Base-by-base conservation (phyloP, 2,113 vertebrate species). In the Aleadryas rufinucha region DNA sequence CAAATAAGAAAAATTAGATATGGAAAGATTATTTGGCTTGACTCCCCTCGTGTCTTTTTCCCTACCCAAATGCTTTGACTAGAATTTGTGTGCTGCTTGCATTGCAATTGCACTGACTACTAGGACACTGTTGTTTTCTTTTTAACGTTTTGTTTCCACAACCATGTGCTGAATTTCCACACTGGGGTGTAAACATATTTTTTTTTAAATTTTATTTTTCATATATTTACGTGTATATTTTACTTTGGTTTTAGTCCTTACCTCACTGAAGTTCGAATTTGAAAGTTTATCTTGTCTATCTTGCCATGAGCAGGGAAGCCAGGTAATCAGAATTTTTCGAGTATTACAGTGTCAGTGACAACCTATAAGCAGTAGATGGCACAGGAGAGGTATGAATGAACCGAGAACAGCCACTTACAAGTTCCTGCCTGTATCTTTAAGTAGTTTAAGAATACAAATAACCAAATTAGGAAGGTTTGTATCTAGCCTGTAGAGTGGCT, bases 291-390 rank as follows among this genome's bases (percentile, higher is more conserved):
- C 18, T 93, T 80, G 64, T 68, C 45, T 49, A 17, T 28, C 30
- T 89, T 64, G 30, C 27, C 70, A 18, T 4, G 11, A 53, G 37
- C 44, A 66, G 42, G 39, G 12, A 14, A 82, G 16, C 24, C 50
- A 10, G 39, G 30, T 45, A 72, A 68, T 47, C 19, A 56, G 37
- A 37, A 37, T 8, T 37, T 54, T 70, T 37, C 70, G 13, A 21
- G 19, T 60, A 19, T 77, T 39, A 9, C 1, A 22, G 45, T 26
- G 79, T 85, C 82, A 97, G 60, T 94, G 79, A 65, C 97, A 87
- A 47, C 33, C 47, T 86, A 10, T 45, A 71, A 95, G 96, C 98
- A 95, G 97, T 97, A 98, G 98, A 90, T 98, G 98, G 98, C 98
- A 95, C 93, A 97, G 96, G 56, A 97, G 97, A 97, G 86, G 63